Base-by-base conservation (phyloP, 2,888 invertebrate genomes). In the Epinotia ramella region DNA sequence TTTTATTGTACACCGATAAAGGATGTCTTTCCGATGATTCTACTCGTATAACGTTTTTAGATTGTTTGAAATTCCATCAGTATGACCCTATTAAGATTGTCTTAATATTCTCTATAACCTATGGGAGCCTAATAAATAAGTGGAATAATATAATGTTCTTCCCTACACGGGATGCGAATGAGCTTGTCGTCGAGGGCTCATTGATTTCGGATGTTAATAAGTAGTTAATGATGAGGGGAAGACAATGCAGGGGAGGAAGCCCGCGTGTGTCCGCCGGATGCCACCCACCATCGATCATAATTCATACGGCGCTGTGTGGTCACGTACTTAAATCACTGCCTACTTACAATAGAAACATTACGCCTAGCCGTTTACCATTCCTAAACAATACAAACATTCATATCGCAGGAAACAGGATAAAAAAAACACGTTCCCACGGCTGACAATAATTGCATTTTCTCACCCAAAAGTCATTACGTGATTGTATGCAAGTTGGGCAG, bases 181-280 rank as follows among this genome's bases (percentile, higher is more conserved):
- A 71, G 56, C 62, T 63, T 63, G 20, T 24, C 40, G 56, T 72
- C 60, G 57, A 72, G 76, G 68, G 68, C 74, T 68, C 70, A 69
- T 76, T 78, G 78, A 78, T 79, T 75, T 75, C 65, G 66, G 66
- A 75, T 56, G 65, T 64, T 59, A 69, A 49, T 75, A 80, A 78
- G 73, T 70, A 80, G 78, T 79, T 77, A 78, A 77, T 81, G 76
- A 77, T 77, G 83, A 88, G 88, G 90, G 89, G 81, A 83, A 87
- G 86, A 92, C 92, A 92, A 93, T 92, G 81, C 86, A 79, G 84
- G 91, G 92, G 93, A 91, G 92, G 93, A 91, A 91, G 91, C 84
- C 81, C 77, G 76, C 72, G 78, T 71, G 83, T 89, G 89, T 93
- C 92, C 93, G 92, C 89, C 92, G 93, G 93, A 92, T 84, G 89